Conservation (phyloP, 2,797 vertebrate species). For the Tauraco hartlaubi region DNA sequence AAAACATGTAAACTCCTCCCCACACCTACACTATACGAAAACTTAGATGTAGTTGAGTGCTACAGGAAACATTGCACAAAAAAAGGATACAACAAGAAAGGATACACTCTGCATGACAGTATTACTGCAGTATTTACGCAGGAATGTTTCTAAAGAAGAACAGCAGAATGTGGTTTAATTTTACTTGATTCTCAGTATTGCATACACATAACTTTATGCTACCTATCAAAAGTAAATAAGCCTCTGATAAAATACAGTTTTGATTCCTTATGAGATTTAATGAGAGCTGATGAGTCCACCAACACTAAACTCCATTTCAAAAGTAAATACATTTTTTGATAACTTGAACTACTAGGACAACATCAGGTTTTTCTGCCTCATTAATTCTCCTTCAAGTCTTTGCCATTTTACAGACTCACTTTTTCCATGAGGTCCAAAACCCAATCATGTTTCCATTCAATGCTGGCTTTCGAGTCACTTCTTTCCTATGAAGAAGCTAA, state of each 20-base stretch:
- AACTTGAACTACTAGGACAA: background rate
- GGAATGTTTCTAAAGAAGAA: constrained; percentile 87
- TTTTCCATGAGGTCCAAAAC: background rate
- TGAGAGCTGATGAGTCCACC: background rate
- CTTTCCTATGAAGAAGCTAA: background rate
- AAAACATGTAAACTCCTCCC: constrained; percentile 16
- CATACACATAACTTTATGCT: constrained; percentile 63
- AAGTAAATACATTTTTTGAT: constrained; percentile 11
- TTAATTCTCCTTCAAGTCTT: background rate
- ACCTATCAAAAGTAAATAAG: constrained; percentile 46
- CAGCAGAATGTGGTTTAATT: constrained; percentile 83
- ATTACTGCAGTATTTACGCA: constrained; percentile 84
- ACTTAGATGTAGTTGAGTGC: constrained; percentile 38
- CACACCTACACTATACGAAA: constrained; percentile 39
- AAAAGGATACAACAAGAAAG: constrained; percentile 89
- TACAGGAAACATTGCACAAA: constrained; percentile 69
- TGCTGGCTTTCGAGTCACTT: background rate
- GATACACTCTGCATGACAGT: constrained; percentile 87
- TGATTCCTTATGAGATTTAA: background rate
- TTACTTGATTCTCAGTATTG: constrained; percentile 67
- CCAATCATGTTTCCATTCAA: background rate
- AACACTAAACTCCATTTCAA: constrained; percentile 2
- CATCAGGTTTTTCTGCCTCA: background rate
- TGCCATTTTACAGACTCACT: background rate
- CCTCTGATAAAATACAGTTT: constrained; percentile 14